These are phyloP conservation scores for Cerastoderma edule DNA, from an alignment of 2,888 invertebrate species.

Conservation along the genomic window DNA sequence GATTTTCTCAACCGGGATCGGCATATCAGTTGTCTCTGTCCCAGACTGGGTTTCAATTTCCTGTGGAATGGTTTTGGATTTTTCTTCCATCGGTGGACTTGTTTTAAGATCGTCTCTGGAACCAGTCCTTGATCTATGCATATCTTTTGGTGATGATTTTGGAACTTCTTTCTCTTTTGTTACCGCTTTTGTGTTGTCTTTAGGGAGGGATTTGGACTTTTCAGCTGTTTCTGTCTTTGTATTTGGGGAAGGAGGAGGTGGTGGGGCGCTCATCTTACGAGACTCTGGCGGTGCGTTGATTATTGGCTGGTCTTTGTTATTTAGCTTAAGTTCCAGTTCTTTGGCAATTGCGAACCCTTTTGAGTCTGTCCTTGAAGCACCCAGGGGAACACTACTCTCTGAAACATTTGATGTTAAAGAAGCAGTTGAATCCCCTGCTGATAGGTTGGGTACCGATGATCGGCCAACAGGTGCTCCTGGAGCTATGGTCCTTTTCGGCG, in stretches of 20 bases:
- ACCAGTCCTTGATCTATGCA: slow-evolving; percentile 28
- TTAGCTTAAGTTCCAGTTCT: slow-evolving; percentile 73
- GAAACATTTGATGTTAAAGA: slow-evolving; percentile 40
- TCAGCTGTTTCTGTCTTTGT: slow-evolving; percentile 42
- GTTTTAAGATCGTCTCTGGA: slow-evolving; percentile 48
- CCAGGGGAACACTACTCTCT: slow-evolving; percentile 33
- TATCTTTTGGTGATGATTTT: slow-evolving; percentile 29
- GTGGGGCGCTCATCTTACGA: slow-evolving; percentile 49
- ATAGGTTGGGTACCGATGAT: slow-evolving; percentile 53
- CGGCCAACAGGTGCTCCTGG: slow-evolving; percentile 61
- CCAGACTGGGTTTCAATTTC: background rate
- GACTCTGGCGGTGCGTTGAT: slow-evolving; percentile 26
- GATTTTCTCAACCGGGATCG: slow-evolving; percentile 70
- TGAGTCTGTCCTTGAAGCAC: slow-evolving; percentile 23
- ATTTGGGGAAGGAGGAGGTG: slow-evolving; percentile 51
- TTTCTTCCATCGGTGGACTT: slow-evolving; percentile 39
- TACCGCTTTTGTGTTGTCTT: slow-evolving; percentile 37
- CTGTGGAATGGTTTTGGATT: slow-evolving; percentile 33
- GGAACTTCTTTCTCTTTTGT: slow-evolving; percentile 37
- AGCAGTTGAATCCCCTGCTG: slow-evolving; percentile 42
- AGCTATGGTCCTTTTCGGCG: slow-evolving; percentile 73
- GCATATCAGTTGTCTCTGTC: slow-evolving; percentile 27
- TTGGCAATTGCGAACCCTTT: slow-evolving; percentile 69
- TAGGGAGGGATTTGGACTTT: slow-evolving; percentile 39
- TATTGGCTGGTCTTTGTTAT: slow-evolving; percentile 45